Percentiles rank a stretch among this genome's conserved stretches.
These are phyloP conservation scores for Esox masquinongy DNA, from an alignment of 2,797 vertebrate genomes.

Conservation along the genomic window DNA sequence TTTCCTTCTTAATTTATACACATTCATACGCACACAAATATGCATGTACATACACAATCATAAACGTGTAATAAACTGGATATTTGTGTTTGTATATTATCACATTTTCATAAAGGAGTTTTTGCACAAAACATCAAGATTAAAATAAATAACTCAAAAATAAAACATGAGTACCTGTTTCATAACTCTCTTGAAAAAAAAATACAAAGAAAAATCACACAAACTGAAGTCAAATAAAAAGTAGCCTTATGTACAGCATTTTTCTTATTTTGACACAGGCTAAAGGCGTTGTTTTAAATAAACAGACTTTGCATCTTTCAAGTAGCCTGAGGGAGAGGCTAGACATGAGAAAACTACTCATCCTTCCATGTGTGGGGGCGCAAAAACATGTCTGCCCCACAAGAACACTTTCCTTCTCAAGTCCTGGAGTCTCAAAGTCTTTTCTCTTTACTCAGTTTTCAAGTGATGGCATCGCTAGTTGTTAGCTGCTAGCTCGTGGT, in stretches of 20 bases:
- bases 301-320: slow-evolving; percentile 84
- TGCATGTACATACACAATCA: slow-evolving; percentile 74
- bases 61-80: slow-evolving; percentile 74
- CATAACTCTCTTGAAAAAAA: slow-evolving; percentile 69
- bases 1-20: slow-evolving; percentile 75
- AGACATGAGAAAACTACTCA: slow-evolving; percentile 73
- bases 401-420: slow-evolving; percentile 56
- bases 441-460: slow-evolving; percentile 65
- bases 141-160: slow-evolving; percentile 77
- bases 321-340: slow-evolving; percentile 81
- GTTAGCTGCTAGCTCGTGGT: slow-evolving; percentile 64
- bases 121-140: slow-evolving; percentile 77
- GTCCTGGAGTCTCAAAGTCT: slow-evolving; percentile 50
- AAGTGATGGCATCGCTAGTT: slow-evolving; percentile 72
- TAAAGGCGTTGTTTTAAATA: slow-evolving; percentile 82
- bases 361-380: slow-evolving; percentile 62
- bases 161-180: slow-evolving; percentile 76
- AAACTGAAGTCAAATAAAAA: slow-evolving; percentile 67
- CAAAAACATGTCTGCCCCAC: slow-evolving; percentile 60
- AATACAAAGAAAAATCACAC: slow-evolving; percentile 29
- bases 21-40: slow-evolving; percentile 78
- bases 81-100: slow-evolving; percentile 76
- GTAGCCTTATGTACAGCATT: slow-evolving; percentile 81
- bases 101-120: slow-evolving; percentile 79
- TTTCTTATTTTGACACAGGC: slow-evolving; percentile 78